Evolutionary conservation across 2,888 invertebrate genomes (phyloP).

Genomic region (Poecilus cupreus): DNA sequence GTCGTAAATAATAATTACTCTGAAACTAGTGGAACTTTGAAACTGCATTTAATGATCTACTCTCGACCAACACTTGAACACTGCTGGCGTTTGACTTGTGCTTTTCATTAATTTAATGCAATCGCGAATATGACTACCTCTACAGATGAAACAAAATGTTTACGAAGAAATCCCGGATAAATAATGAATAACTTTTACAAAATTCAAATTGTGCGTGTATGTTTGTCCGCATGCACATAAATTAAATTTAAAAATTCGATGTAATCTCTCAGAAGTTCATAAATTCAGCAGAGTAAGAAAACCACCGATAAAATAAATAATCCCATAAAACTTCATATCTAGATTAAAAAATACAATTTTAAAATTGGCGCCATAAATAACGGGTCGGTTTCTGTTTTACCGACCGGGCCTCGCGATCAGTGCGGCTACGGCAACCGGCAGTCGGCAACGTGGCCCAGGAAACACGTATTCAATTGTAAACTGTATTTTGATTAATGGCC

Average conservation of each 20-base stretch:
- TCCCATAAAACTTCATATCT: constrained; percentile 23
- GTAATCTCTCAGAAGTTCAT: constrained; percentile 36
- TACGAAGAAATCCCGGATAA: too few species aligned
- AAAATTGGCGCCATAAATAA: constrained; percentile 46
- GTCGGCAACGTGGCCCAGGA: constrained; percentile 42
- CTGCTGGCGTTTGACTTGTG: too few species aligned
- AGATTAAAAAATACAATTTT: constrained; percentile 49
- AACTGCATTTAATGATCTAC: too few species aligned
- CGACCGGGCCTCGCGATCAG: constrained; percentile 7
- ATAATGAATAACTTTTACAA: too few species aligned
- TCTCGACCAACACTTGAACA: too few species aligned
- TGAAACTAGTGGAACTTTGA: too few species aligned
- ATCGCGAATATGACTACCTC: too few species aligned
- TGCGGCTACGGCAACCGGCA: constrained; percentile 26
- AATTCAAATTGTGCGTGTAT: too few species aligned
- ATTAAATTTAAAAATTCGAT: constrained; percentile 18
- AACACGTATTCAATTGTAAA: constrained; percentile 57
- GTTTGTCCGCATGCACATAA: too few species aligned
- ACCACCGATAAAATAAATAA: constrained; percentile 38
- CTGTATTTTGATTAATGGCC: constrained; percentile 56
- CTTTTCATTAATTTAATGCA: too few species aligned
- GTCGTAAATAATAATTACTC: too few species aligned
- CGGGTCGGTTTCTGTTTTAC: constrained; percentile 32
- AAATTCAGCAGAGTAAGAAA: constrained; percentile 34
- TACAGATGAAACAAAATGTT: too few species aligned